phyloP scores from a whole-genome alignment of 2,888 invertebrate genomes.

The Hydriomena furcata region DNA sequence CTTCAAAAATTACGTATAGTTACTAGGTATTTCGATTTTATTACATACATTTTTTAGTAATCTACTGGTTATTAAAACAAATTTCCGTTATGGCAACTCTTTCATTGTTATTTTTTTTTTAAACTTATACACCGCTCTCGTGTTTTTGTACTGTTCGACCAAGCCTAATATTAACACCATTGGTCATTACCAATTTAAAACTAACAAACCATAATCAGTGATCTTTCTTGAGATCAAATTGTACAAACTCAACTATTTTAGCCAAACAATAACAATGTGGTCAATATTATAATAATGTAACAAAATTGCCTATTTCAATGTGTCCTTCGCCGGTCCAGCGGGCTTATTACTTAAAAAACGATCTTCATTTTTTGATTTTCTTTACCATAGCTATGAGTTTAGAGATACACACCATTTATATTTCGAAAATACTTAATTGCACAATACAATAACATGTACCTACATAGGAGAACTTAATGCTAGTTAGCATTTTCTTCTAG shows the following conservation, averaged over 20 bases:
- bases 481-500: no score
- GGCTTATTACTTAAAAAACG: no score
- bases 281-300: constrained; percentile 30
- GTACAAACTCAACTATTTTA: constrained; percentile 27
- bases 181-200: constrained; percentile 30
- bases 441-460: no score
- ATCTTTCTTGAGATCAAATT: constrained; percentile 41
- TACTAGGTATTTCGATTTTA: not conserved
- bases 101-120: constrained; percentile 26
- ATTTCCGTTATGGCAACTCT: constrained; percentile 39
- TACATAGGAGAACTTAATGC: no score
- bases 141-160: constrained; percentile 24
- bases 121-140: constrained; percentile 9
- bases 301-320: constrained; percentile 26
- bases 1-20: not conserved
- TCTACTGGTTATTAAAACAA: constrained; percentile 17
- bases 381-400: no score
- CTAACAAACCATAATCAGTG: constrained; percentile 32
- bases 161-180: constrained; percentile 24
- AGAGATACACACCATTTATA: no score
- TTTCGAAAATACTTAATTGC: no score
- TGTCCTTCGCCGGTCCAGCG: constrained; percentile 17
- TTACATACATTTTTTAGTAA: not conserved
- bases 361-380: no score
- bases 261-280: constrained; percentile 34